phyloP scores from a whole-genome alignment of 2,113 vertebrate genomes.

The Lathamus discolor region DNA sequence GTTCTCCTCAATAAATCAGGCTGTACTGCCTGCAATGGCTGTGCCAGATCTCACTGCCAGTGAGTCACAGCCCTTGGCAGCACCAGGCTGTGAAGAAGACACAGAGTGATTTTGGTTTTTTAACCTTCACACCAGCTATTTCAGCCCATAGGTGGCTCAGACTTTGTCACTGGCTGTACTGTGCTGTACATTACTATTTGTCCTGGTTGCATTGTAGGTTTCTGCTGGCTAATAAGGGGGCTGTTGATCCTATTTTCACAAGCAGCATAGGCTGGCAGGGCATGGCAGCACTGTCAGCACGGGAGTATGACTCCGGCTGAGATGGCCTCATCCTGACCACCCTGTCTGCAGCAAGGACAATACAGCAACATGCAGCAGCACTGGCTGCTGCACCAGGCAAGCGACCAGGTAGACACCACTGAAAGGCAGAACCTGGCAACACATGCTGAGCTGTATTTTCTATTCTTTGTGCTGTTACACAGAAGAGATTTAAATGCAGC shows the following conservation, averaged over 20 bases:
- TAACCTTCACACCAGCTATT: neutral
- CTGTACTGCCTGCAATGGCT: neutral
- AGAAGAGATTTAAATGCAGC: neutral
- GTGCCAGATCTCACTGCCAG: neutral
- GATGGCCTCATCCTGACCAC: neutral
- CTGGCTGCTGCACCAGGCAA: rapidly evolving
- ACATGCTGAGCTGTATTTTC: neutral
- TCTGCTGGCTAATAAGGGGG: neutral
- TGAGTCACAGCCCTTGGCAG: neutral
- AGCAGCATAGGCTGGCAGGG: neutral
- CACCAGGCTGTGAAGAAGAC: neutral
- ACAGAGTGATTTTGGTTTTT: neutral
- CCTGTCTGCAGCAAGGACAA: neutral
- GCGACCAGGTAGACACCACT: rapidly evolving
- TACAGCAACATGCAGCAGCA: neutral
- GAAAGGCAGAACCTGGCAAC: neutral
- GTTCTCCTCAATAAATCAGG: neutral
- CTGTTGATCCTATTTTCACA: neutral
- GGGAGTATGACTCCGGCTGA: neutral
- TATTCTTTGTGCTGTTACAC: neutral
- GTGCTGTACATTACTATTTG: neutral
- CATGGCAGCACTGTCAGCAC: rapidly evolving
- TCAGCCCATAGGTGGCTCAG: neutral
- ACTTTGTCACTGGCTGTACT: neutral
- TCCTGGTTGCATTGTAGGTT: neutral